phyloP scores from a whole-genome alignment of 1,140 invertebrate genomes.

The Holotrichia oblita region DNA sequence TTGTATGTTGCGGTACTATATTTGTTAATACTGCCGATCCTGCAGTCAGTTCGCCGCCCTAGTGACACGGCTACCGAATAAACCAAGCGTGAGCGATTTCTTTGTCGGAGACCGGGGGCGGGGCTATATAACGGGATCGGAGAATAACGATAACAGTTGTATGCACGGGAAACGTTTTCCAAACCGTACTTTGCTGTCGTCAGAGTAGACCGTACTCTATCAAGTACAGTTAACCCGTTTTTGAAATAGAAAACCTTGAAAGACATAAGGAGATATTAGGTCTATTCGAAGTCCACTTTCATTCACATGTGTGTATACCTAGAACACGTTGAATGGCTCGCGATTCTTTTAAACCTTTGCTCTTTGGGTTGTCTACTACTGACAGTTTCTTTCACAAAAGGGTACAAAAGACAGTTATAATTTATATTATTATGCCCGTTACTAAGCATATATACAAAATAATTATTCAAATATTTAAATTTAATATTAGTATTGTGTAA shows the following conservation, averaged over 20 bases:
- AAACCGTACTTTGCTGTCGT: constrained; percentile 32
- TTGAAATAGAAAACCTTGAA: constrained; percentile 39
- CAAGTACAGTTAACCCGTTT: constrained; percentile 34
- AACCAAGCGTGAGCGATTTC: constrained; percentile 38
- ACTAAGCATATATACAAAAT: neutral
- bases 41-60: constrained; percentile 32
- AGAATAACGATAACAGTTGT: constrained; percentile 35
- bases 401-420: neutral
- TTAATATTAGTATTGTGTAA: too few relatives aligned
- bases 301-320: neutral
- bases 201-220: constrained; percentile 30
- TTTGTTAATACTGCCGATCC: constrained; percentile 32
- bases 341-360: neutral
- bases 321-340: neutral
- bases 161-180: constrained; percentile 25
- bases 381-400: neutral
- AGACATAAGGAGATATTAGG: constrained; percentile 27
- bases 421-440: neutral
- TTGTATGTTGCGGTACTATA: constrained; percentile 12
- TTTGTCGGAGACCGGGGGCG: constrained; percentile 32
- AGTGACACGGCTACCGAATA: constrained; percentile 41
- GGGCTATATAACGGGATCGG: constrained; percentile 36
- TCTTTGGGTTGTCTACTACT: constrained; percentile 19
- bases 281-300: neutral
- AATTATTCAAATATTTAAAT: neutral